Conservation (phyloP, 2,888 invertebrate species). For the Cancer borealis region DNA sequence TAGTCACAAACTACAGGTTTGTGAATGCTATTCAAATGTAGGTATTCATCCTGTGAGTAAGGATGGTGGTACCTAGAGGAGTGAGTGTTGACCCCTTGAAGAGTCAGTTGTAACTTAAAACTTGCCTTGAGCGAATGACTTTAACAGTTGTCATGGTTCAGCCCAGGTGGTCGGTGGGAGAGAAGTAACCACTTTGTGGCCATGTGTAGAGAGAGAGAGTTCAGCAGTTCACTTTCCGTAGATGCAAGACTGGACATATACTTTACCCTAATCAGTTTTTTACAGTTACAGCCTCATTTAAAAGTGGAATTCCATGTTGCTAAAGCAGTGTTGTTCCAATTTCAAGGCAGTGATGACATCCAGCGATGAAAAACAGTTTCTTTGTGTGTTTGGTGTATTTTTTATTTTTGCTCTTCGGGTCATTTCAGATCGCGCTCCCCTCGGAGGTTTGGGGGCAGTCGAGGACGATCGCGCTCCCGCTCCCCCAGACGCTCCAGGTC, state of each 20-base stretch:
- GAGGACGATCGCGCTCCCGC: constrained; percentile 70
- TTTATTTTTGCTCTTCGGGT: neutral
- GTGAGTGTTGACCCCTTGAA: constrained; percentile 66
- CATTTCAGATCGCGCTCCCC: constrained; percentile 72
- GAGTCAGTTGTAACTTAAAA: constrained; percentile 65
- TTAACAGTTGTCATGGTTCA: constrained; percentile 60
- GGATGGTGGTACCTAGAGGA: constrained; percentile 68
- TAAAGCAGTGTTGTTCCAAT: constrained; percentile 68
- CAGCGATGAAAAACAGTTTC: constrained; percentile 35
- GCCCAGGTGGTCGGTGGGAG: constrained; percentile 71
- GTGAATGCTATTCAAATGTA: constrained; percentile 69
- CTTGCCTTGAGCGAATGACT: constrained; percentile 67
- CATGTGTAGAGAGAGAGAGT: constrained; percentile 54
- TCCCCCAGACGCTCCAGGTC: constrained; percentile 69
- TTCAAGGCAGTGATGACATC: constrained; percentile 62
- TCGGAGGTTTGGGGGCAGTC: constrained; percentile 66
- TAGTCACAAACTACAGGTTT: constrained; percentile 68
- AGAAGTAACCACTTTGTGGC: constrained; percentile 67
- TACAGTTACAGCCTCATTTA: constrained; percentile 33
- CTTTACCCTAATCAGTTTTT: constrained; percentile 49
- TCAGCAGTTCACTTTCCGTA: constrained; percentile 69
- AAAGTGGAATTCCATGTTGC: constrained; percentile 56
- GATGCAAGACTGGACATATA: constrained; percentile 63
- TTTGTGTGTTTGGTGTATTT: neutral
- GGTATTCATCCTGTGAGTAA: constrained; percentile 64